These are phyloP conservation scores for Clarias macrocephalus DNA, from an alignment of 2,113 vertebrate species.

Conservation along the genomic window DNA sequence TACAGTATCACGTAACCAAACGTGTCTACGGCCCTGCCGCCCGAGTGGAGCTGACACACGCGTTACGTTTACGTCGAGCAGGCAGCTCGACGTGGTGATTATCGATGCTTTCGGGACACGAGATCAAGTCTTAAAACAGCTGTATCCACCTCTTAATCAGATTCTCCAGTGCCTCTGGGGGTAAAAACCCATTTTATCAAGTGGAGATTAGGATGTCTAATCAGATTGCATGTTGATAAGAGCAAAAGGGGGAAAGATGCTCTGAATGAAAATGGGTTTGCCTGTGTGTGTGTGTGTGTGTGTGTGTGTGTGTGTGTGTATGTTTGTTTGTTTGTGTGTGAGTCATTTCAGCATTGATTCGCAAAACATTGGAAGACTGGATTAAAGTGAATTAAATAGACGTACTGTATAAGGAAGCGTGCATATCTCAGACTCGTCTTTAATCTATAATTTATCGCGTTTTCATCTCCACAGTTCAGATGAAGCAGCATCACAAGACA, in stretches of 20 bases:
- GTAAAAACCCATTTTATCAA: conserved; percentile 40
- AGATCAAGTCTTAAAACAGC: conserved; percentile 22
- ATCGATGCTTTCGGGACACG: conserved; percentile 19
- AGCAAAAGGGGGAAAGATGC: conserved; percentile 12
- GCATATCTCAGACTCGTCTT: neutral
- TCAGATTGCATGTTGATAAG: conserved; percentile 27
- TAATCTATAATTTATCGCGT: conserved; percentile 14
- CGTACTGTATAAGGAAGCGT: neutral
- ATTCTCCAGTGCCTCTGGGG: conserved; percentile 30
- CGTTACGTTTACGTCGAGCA: neutral
- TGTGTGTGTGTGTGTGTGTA: conserved; percentile 11
- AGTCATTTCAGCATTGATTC: neutral
- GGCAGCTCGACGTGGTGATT: neutral
- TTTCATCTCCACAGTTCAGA: conserved; percentile 53
- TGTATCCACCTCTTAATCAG: conserved; percentile 41
- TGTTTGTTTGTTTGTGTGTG: neutral
- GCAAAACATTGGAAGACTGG: neutral
- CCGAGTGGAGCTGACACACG: neutral
- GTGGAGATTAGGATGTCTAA: conserved; percentile 48
- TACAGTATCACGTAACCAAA: neutral
- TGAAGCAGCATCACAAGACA: conserved; percentile 46
- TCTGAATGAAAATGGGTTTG: neutral
- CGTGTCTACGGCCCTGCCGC: neutral
- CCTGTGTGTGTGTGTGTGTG: neutral
- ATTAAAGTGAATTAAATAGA: conserved; percentile 20